Percentiles rank a stretch among this genome's conserved stretches.
phyloP scores from a whole-genome alignment of 2,797 vertebrate species.

The Cyprinella venusta region DNA sequence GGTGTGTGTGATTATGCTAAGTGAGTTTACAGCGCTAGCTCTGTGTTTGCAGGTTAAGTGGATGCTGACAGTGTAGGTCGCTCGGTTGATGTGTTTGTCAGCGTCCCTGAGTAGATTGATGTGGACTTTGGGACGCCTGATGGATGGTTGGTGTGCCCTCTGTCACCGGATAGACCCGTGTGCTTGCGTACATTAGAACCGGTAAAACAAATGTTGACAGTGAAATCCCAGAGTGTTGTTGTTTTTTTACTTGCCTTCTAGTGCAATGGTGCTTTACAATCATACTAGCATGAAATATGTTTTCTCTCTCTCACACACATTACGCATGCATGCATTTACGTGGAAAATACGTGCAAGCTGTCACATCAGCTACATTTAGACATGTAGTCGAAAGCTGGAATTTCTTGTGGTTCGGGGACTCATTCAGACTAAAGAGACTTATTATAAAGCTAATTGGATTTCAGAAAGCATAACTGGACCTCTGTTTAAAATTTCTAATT shows the following conservation, averaged over 20 bases:
- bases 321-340: neutral
- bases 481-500: neutral
- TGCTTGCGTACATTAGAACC: constrained; percentile 19
- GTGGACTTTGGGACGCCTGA: constrained; percentile 35
- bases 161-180: neutral
- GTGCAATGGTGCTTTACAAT: constrained; percentile 26
- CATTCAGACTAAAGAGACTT: neutral
- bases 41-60: constrained; percentile 49
- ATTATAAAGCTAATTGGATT: constrained; percentile 16
- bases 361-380: constrained; percentile 9
- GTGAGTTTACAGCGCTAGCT: constrained; percentile 37
- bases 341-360: constrained; percentile 5
- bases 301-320: neutral
- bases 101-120: constrained; percentile 43
- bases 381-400: neutral
- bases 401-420: neutral
- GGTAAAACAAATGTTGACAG: constrained; percentile 22
- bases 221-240: neutral
- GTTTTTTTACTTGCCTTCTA: neutral
- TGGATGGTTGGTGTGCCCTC: constrained; percentile 38
- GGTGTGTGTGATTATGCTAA: constrained; percentile 42
- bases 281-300: constrained; percentile 3
- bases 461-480: neutral
- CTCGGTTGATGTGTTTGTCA: constrained; percentile 45
- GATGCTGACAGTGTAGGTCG: constrained; percentile 50